These are phyloP conservation scores for Delphinapterus leucas DNA, from an alignment of 2,113 vertebrate genomes.

Conservation along the genomic window DNA sequence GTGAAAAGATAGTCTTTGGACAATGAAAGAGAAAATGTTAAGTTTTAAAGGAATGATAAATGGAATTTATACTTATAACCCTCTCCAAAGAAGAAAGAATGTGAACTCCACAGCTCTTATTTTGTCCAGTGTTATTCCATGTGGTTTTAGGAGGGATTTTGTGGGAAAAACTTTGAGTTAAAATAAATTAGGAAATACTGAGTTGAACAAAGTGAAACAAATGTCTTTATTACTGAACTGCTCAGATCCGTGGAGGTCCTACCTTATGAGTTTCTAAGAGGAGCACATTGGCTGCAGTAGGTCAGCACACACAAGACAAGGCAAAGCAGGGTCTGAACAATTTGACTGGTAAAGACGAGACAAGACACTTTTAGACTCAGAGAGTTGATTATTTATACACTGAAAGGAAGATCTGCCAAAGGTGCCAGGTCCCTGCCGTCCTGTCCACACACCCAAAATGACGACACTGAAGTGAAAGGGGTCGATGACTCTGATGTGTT, in stretches of 20 bases:
- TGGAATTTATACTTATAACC: neutral
- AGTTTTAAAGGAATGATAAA: neutral
- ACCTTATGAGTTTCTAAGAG: neutral
- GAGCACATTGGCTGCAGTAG: neutral
- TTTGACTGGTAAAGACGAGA: neutral
- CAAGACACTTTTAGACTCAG: neutral
- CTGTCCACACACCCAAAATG: neutral
- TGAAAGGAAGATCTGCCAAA: neutral
- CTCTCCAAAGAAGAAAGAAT: neutral
- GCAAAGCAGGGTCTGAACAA: neutral
- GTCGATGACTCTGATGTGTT: neutral
- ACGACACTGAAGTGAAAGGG: neutral
- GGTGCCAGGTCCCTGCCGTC: neutral
- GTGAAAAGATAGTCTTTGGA: neutral
- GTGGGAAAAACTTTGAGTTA: neutral
- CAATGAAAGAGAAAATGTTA: neutral
- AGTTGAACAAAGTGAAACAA: neutral
- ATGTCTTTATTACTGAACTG: neutral
- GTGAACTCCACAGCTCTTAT: neutral
- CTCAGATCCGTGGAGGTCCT: neutral
- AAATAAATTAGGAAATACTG: neutral
- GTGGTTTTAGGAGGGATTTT: neutral
- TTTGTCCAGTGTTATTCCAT: neutral
- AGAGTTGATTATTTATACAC: neutral
- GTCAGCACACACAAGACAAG: neutral